Conservation (phyloP, 23 tunicate genomes). For the Trididemnum clinides region DNA sequence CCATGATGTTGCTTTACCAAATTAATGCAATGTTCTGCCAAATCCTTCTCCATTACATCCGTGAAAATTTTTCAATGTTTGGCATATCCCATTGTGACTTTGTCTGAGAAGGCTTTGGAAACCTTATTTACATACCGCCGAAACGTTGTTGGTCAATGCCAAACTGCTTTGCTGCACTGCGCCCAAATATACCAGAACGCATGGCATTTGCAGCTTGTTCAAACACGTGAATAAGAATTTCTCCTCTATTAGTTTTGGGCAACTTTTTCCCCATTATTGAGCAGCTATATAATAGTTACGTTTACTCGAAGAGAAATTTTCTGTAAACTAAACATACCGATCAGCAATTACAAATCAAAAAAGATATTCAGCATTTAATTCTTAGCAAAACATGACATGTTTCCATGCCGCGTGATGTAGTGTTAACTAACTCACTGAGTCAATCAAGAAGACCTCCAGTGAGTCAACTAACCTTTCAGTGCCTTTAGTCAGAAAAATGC, state of each 20-base stretch:
- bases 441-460: background rate
- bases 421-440: no score
- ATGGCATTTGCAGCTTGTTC: background rate
- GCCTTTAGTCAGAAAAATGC: background rate
- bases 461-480: background rate
- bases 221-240: no score
- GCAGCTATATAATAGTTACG: background rate
- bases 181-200: background rate
- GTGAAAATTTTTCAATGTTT: background rate
- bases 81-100: conserved; percentile 10
- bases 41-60: background rate
- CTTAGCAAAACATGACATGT: background rate
- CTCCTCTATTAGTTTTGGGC: background rate
- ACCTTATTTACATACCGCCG: background rate
- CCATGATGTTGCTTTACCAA: conserved; percentile 26
- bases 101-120: background rate
- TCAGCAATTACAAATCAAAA: background rate
- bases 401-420: no score
- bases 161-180: no score
- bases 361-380: background rate
- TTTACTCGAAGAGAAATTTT: background rate
- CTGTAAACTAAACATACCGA: background rate
- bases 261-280: conserved; percentile 5
- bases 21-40: background rate
- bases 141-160: background rate